Base-by-base conservation (phyloP, 2,888 invertebrate species). In the Craniophora ligustri region DNA sequence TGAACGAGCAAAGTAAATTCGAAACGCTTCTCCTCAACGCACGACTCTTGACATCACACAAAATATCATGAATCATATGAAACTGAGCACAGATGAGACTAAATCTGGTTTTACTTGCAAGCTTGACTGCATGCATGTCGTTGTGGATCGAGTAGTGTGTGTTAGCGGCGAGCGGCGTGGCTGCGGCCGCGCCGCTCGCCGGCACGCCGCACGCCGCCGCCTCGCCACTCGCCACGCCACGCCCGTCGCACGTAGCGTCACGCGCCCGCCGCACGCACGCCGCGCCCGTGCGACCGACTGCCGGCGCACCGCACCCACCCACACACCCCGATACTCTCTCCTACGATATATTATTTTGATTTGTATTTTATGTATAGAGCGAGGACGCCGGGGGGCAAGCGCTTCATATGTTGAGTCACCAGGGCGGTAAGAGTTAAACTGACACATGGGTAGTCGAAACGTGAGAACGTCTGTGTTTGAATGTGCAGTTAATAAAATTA, bases 351-450 rank as follows among this genome's bases (percentile, higher is more conserved):
- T 92, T 93, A 91, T 93, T 92, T 92, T 92, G 89, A 92, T 92
- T 92, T 93, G 87, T 93, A 91, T 93, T 93, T 93, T 93, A 92
- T 94, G 93, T 95, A 94, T 96, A 98, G 98, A 98, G 97, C 95
- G 97, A 98, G 95, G 98, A 98, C 89, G 95, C 96, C 89, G 98
- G 98, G 92, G 96, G 96, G 94, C 96, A 97, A 95, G 98, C 98
- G 88, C 94, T 98, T 95, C 96, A 96, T 94, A 96, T 96, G 95
- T 95, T 98, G 95, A 95, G 96, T 94, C 96, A 97, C 94, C 98
- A 98, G 97, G 98, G 98, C 96, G 98, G 98, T 98, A 97, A 97
- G 97, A 95, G 90, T 89, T 88, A 85, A 84, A 88, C 86, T 89
- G 88, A 89, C 88, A 88, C 87, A 83, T 92, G 92, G 92, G 89